Evolutionary conservation across 2,797 vertebrate species (phyloP).

Genomic region (Urosaurus nigricauda): DNA sequence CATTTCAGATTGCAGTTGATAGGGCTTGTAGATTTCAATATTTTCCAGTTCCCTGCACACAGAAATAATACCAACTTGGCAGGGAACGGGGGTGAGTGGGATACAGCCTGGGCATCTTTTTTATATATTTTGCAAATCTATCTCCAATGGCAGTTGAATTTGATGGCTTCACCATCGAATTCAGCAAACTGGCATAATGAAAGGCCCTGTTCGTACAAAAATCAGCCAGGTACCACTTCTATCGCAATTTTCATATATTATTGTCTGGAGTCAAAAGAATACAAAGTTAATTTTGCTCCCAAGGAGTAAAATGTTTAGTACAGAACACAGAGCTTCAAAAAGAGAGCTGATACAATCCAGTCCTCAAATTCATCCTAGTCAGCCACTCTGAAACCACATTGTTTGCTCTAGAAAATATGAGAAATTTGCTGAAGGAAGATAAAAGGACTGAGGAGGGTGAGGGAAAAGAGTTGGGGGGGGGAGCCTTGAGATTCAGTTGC

Average conservation of each 20-base stretch:
- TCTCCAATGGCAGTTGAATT: too few relatives aligned
- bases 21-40: not conserved
- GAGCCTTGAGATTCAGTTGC: not conserved
- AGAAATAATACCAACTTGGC: not conserved
- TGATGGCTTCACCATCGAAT: not conserved
- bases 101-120: not conserved
- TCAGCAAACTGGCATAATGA: not conserved
- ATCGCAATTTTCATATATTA: constrained; percentile 12
- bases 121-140: not conserved
- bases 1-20: not conserved
- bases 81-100: too few relatives aligned
- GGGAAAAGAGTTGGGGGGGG: not conserved
- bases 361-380: not conserved
- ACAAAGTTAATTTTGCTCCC: constrained; percentile 20
- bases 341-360: constrained; percentile 15
- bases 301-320: not conserved
- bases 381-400: constrained; percentile 33
- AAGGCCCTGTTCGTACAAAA: not conserved
- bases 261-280: not conserved
- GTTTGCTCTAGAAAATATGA: constrained; percentile 20
- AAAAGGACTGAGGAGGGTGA: not conserved
- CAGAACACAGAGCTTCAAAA: not conserved
- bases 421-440: not conserved
- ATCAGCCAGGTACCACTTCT: not conserved
- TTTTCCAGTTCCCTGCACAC: not conserved